These are phyloP conservation scores for Propsilocerus akamusi DNA, from an alignment of 1,140 invertebrate genomes.

Conservation along the genomic window DNA sequence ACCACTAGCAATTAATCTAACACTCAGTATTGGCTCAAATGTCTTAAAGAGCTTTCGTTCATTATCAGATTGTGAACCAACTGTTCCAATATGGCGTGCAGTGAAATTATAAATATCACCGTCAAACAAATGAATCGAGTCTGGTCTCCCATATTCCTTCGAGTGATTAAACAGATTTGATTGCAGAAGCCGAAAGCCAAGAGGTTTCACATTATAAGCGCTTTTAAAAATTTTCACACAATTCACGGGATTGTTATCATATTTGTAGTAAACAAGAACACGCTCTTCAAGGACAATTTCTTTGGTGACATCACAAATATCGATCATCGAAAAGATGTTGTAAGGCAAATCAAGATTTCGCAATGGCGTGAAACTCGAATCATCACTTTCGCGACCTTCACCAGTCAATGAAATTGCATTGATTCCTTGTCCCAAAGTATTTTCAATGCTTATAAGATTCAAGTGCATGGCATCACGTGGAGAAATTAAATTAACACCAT, in stretches of 20 bases:
- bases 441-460: conserved; percentile 48
- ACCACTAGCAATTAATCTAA: conserved; percentile 86
- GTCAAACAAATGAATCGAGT: conserved; percentile 76
- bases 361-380: conserved; percentile 71
- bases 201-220: conserved; percentile 59
- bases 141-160: conserved; percentile 53
- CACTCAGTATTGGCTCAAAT: conserved; percentile 59
- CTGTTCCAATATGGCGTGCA: conserved; percentile 45
- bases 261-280: conserved; percentile 90
- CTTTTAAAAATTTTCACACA: conserved; percentile 96
- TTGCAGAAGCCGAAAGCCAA: conserved; percentile 80
- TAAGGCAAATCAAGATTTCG: conserved; percentile 78
- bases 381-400: conserved; percentile 72
- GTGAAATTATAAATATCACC: conserved; percentile 82
- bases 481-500: conserved; percentile 83
- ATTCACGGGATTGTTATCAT: conserved; percentile 87
- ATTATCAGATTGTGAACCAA: conserved; percentile 45
- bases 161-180: conserved; percentile 89
- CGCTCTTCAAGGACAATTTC: conserved; percentile 78
- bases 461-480: conserved; percentile 60
- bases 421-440: conserved; percentile 77
- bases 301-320: conserved; percentile 91
- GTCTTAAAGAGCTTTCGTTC: conserved; percentile 63
- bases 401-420: conserved; percentile 79
- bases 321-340: conserved; percentile 83